Conservation (phyloP, 2,113 vertebrate species). For the Cavia porcellus region DNA sequence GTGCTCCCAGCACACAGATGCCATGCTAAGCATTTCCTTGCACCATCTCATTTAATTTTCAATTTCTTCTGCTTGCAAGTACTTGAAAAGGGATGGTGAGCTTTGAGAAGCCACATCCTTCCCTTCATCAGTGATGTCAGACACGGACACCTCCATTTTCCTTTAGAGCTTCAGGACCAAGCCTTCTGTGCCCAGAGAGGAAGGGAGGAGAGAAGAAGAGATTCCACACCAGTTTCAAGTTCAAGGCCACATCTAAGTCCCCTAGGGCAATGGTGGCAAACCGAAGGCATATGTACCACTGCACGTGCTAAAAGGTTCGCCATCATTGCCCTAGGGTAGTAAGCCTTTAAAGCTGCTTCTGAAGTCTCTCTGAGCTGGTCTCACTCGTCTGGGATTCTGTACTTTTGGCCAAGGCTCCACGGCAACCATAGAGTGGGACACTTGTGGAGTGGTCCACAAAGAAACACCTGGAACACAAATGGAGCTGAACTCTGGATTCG, state of each 20-base stretch:
- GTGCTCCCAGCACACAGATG: rapidly evolving
- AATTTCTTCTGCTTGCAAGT: neutral
- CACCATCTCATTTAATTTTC: neutral
- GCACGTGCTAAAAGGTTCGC: neutral
- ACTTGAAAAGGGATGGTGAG: neutral
- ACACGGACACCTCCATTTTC: neutral
- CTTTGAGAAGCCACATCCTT: neutral
- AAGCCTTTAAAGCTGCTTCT: too few relatives aligned
- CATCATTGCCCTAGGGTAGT: neutral
- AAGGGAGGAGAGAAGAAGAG: neutral
- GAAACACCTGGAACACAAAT: neutral
- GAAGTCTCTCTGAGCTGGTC: neutral
- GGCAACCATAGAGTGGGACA: rapidly evolving
- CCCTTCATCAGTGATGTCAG: neutral
- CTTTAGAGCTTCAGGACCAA: neutral
- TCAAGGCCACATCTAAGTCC: neutral
- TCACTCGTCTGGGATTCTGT: neutral
- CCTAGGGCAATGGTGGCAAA: neutral
- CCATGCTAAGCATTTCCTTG: rapidly evolving
- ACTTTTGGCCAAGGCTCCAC: neutral
- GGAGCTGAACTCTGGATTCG: neutral
- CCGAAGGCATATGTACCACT: rapidly evolving
- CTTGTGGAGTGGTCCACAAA: neutral
- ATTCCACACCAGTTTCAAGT: rapidly evolving
- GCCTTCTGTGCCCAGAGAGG: too few relatives aligned